Evolutionary conservation across 2,113 vertebrate species (phyloP).

Genomic region (Triplophysa dalaica): DNA sequence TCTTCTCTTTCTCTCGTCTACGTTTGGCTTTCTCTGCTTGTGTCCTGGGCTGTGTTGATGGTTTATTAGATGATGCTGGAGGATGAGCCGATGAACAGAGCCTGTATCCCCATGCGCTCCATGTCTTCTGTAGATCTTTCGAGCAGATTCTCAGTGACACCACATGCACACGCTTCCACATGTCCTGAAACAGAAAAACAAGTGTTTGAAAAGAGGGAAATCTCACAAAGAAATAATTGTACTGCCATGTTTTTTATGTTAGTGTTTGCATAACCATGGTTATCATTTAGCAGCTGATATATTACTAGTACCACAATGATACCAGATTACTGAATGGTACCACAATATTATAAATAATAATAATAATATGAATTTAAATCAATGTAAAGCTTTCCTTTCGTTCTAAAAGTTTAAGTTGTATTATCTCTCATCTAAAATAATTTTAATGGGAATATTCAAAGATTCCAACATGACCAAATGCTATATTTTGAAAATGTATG

Average conservation of each 20-base stretch:
- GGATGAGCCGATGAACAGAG: slow-evolving; percentile 49
- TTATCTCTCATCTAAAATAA: no score
- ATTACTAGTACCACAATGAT: no score
- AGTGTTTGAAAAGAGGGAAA: background rate
- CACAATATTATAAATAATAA: no score
- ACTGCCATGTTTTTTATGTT: no score
- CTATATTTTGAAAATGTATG: no score
- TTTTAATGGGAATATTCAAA: no score
- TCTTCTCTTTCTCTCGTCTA: slow-evolving; percentile 59
- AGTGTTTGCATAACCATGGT: background rate
- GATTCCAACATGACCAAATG: no score
- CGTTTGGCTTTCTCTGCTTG: slow-evolving; percentile 69
- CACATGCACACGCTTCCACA: slow-evolving; percentile 62
- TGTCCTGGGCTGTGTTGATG: slow-evolving; percentile 44
- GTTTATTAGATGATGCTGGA: slow-evolving; percentile 34
- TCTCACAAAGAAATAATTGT: no score
- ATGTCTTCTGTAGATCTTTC: slow-evolving; percentile 20
- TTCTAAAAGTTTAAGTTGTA: no score
- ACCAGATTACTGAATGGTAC: no score
- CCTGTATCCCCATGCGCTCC: slow-evolving; percentile 44
- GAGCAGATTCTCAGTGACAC: slow-evolving; percentile 43
- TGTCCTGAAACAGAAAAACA: slow-evolving; percentile 53
- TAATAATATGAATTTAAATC: no score
- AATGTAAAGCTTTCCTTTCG: no score
- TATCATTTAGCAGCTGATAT: background rate